Evolutionary conservation across 2,888 invertebrate genomes (phyloP).

Genomic region (Saturnia japonica): DNA sequence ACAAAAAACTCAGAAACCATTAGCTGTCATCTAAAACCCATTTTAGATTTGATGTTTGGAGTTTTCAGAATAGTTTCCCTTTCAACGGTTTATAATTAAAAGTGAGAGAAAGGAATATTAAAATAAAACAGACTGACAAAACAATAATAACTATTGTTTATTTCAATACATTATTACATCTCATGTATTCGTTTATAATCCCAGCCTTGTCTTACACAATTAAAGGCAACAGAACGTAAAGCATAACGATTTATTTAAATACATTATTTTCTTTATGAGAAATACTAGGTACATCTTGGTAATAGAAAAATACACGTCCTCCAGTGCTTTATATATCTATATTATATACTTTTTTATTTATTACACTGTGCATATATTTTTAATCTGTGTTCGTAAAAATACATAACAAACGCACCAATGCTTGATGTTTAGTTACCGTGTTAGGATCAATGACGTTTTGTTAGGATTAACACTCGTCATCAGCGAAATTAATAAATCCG

Average conservation of each 20-base stretch:
- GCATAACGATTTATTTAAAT: conserved; percentile 54
- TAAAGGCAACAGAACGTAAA: conserved; percentile 64
- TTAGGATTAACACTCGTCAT: conserved; percentile 39
- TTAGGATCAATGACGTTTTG: conserved; percentile 31
- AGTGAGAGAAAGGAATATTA: not conserved
- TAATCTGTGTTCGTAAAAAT: conserved; percentile 49
- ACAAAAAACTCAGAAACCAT: not conserved
- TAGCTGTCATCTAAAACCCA: not conserved
- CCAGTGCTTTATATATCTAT: conserved; percentile 70
- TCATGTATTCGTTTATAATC: conserved; percentile 43
- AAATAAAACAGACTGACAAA: conserved; percentile 51
- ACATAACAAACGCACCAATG: conserved; percentile 57
- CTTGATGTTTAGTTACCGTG: conserved; percentile 35
- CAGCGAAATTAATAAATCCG: conserved; percentile 52
- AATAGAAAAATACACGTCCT: conserved; percentile 81
- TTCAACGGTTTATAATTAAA: not conserved
- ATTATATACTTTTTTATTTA: conserved; percentile 37
- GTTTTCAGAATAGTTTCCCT: not conserved
- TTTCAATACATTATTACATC: conserved; percentile 51
- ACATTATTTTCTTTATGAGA: conserved; percentile 45
- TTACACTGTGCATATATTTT: conserved; percentile 56
- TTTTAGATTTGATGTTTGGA: not conserved
- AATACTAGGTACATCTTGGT: conserved; percentile 57
- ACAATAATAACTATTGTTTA: conserved; percentile 64
- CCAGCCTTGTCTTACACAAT: conserved; percentile 42